Conservation (phyloP, 2,113 vertebrate genomes). For the Fulica atra region DNA sequence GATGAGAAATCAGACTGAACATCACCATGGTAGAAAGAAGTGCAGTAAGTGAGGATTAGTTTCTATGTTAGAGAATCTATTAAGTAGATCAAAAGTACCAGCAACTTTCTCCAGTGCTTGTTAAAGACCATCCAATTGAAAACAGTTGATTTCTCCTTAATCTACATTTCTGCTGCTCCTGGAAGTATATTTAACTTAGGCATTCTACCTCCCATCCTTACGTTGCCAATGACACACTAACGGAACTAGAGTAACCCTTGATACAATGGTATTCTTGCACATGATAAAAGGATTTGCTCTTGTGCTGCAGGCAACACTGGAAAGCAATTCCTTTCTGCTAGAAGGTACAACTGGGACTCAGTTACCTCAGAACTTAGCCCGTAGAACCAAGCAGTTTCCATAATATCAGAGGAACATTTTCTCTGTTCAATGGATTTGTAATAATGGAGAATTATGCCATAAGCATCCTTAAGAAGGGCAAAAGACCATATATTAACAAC, state of each 20-base stretch:
- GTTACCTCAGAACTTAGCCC: neutral
- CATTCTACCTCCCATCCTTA: neutral
- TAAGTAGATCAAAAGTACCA: neutral
- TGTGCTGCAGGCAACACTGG: neutral
- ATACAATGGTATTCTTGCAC: neutral
- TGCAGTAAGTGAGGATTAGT: neutral
- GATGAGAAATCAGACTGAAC: neutral
- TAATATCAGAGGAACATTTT: neutral
- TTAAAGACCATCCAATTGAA: neutral
- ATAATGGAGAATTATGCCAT: neutral
- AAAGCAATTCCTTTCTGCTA: neutral
- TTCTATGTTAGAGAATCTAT: neutral
- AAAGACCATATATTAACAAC: neutral
- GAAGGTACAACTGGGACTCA: neutral
- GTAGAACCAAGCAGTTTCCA: neutral
- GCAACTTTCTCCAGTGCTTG: neutral
- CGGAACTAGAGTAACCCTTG: neutral
- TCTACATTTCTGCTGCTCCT: neutral
- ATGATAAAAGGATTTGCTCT: neutral
- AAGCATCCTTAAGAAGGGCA: neutral
- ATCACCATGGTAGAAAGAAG: neutral
- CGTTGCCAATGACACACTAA: neutral
- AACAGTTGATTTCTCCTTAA: neutral
- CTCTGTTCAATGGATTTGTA: neutral
- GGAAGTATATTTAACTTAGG: neutral